Percentiles rank a stretch among this genome's conserved stretches.
Conservation (phyloP, 2,113 vertebrate species). For the Gadus macrocephalus region DNA sequence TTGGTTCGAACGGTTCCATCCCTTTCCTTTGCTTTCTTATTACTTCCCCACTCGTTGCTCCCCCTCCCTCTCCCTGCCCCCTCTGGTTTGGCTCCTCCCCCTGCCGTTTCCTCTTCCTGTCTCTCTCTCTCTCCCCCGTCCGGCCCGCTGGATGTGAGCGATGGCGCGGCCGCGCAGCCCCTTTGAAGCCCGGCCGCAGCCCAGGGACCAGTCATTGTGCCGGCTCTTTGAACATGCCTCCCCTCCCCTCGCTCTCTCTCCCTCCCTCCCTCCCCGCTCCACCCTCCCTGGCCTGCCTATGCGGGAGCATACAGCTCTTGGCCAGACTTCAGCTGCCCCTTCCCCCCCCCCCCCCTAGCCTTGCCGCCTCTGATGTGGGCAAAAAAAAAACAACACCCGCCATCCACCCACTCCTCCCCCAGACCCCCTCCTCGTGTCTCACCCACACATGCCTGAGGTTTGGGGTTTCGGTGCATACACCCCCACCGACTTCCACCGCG, state of each 20-base stretch:
- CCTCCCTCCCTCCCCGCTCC: slow-evolving; percentile 57
- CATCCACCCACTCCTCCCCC: slow-evolving; percentile 27
- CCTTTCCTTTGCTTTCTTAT: neutral
- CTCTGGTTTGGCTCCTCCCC: slow-evolving; percentile 27
- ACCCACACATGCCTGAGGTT: slow-evolving; percentile 84
- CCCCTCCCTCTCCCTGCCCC: neutral
- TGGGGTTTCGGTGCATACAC: slow-evolving; percentile 63
- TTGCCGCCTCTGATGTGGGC: slow-evolving; percentile 87
- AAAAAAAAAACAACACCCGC: slow-evolving; percentile 33
- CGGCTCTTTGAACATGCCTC: slow-evolving; percentile 79
- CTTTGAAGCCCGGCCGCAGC: slow-evolving; percentile 89
- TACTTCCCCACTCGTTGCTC: slow-evolving; percentile 32
- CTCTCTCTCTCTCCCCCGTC: slow-evolving; percentile 27
- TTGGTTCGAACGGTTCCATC: slow-evolving; percentile 28
- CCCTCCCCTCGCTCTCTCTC: slow-evolving; percentile 66
- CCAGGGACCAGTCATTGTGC: slow-evolving; percentile 80
- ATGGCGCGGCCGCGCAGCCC: slow-evolving; percentile 64
- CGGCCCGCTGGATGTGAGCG: slow-evolving; percentile 68
- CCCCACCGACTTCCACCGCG: neutral
- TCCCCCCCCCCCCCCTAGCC: slow-evolving; percentile 65
- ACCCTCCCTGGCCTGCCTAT: slow-evolving; percentile 47
- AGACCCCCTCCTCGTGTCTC: slow-evolving; percentile 61
- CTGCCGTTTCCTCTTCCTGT: neutral
- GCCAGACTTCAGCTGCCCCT: slow-evolving; percentile 75
- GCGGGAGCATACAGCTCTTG: slow-evolving; percentile 50